phyloP scores from a whole-genome alignment of 2,113 vertebrate species.

The Centropus unirufus region DNA sequence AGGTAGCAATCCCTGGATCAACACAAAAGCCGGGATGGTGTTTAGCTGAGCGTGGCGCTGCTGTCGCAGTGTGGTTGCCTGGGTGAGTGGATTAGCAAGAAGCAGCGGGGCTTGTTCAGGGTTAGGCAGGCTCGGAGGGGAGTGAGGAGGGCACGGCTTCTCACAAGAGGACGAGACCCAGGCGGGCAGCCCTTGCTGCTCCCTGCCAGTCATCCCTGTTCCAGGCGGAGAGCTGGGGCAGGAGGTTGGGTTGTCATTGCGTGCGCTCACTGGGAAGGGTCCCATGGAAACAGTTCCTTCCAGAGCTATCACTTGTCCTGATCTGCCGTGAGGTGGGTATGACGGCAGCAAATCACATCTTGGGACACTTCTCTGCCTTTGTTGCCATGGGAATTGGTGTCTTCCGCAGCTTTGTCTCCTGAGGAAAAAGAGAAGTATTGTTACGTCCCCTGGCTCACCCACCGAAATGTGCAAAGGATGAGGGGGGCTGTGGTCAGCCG shows the following conservation, averaged over 20 bases:
- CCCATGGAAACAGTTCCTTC: conserved; percentile 57
- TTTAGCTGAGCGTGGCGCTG: neutral
- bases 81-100: neutral
- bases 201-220: neutral
- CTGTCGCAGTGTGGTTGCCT: neutral
- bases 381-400: conserved; percentile 47
- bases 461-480: neutral
- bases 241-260: neutral
- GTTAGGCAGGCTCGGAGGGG: neutral
- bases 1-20: neutral
- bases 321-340: neutral
- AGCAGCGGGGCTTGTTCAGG: neutral
- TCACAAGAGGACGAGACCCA: neutral
- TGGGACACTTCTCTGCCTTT: conserved; percentile 45
- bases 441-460: neutral
- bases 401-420: conserved; percentile 26
- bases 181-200: neutral
- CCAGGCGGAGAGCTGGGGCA: neutral
- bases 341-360: conserved; percentile 59
- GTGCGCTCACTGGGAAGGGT: neutral
- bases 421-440: neutral
- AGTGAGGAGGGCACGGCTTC: neutral
- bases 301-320: conserved; percentile 28
- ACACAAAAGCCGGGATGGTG: neutral
- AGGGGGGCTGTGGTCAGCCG: neutral